Evolutionary conservation across 2,797 vertebrate species (phyloP), one percentile per base, ranked within the genome.

Genomic region (Lagocephalus sceleratus): DNA sequence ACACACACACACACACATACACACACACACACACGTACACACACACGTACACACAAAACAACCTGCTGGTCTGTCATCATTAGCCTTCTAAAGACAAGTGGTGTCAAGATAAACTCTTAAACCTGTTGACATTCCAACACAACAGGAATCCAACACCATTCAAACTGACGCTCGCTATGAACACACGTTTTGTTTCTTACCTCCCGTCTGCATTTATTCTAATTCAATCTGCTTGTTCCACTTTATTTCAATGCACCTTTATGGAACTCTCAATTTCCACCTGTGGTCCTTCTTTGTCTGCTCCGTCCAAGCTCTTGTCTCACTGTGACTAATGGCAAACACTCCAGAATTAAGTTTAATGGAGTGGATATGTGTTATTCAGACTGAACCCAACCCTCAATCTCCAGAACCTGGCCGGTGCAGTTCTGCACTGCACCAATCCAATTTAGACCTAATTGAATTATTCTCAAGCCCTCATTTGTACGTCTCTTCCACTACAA

Each of bases 391-490:
- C 50, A 67, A 62, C 51, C 44, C 63, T 56, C 21, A 12, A 40
- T 70, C 60, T 44, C 55, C 52, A 73, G 71, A 81, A 78, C 71
- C 60, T 45, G 66, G 50, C 64, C 68, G 47, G 38, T 40, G 35
- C 56, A 71, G 68, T 74, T 74, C 72, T 75, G 68, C 78, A 63
- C 73, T 7, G 68, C 79, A 72, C 78, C 84, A 76, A 84, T 85
- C 83, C 81, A 83, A 83, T 87, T 84, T 84, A 39, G 56, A 41
- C 76, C 68, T 87, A 84, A 87, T 85, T 79, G 72, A 87, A 87
- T 85, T 85, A 74, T 80, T 81, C 74, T 66, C 66, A 63, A 57
- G 32, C 42, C 46, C 68, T 76, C 74, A 72, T 77, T 74, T 76
- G 82, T 87, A 79, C 68, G 79, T 76, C 81, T 80, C 64, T 46